Evolutionary conservation across 2,888 invertebrate genomes (phyloP).

Genomic region (Hoplodrina blanda): DNA sequence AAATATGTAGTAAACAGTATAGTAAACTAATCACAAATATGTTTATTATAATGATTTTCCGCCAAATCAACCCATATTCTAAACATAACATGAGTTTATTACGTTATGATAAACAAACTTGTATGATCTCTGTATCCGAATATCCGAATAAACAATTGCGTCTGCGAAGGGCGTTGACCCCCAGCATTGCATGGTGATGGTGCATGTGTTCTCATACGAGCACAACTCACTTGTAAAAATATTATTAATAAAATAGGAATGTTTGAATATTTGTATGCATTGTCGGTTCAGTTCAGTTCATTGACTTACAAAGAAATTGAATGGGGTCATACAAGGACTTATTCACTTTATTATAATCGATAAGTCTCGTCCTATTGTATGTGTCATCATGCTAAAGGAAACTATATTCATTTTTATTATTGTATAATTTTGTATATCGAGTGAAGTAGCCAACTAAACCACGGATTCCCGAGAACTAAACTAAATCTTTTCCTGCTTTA

Average conservation of each 20-base stretch:
- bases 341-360: slow-evolving; percentile 43
- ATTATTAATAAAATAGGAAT: slow-evolving; percentile 60
- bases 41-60: slow-evolving; percentile 17
- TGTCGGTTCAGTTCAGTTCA: slow-evolving; percentile 47
- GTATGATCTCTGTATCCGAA: slow-evolving; percentile 65
- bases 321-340: slow-evolving; percentile 52
- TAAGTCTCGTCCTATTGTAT: slow-evolving; percentile 5
- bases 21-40: slow-evolving; percentile 9
- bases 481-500: slow-evolving; percentile 32
- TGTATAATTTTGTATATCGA: slow-evolving; percentile 12
- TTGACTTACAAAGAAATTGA: slow-evolving; percentile 56
- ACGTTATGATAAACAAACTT: slow-evolving; percentile 45
- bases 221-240: slow-evolving; percentile 62
- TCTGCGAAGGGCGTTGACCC: slow-evolving; percentile 69
- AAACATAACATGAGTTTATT: slow-evolving; percentile 10
- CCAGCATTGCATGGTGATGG: slow-evolving; percentile 58
- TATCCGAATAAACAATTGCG: slow-evolving; percentile 68
- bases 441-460: slow-evolving; percentile 4
- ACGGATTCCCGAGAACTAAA: not conserved
- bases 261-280: slow-evolving; percentile 50
- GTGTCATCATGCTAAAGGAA: slow-evolving; percentile 10
- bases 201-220: slow-evolving; percentile 47
- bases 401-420: slow-evolving; percentile 16
- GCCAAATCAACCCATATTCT: slow-evolving; percentile 32
- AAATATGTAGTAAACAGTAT: slow-evolving; percentile 1